Conservation (phyloP, 2,797 vertebrate genomes). For the Apogon hyalosoma region DNA sequence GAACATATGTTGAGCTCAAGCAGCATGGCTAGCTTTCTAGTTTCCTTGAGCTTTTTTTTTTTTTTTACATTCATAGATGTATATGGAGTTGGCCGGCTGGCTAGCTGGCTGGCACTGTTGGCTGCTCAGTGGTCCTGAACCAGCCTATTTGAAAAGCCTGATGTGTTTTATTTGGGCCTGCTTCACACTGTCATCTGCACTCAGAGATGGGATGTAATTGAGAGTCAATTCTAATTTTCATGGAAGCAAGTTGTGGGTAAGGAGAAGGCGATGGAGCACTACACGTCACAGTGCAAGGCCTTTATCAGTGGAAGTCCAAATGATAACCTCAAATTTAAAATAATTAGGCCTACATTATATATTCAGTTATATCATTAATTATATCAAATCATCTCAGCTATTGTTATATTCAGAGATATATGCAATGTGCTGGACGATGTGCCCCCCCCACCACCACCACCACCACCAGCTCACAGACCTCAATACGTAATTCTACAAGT, state of each 20-base stretch:
- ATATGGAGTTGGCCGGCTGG: slow-evolving; percentile 67
- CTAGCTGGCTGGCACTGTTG: slow-evolving; percentile 69
- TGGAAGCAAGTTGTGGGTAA: slow-evolving; percentile 81
- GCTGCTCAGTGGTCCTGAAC: slow-evolving; percentile 90
- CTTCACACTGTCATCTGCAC: slow-evolving; percentile 92
- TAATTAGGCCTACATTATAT: too few relatives aligned
- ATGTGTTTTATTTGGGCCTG: slow-evolving; percentile 92
- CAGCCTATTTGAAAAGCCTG: slow-evolving; percentile 93
- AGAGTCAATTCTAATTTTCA: slow-evolving; percentile 92
- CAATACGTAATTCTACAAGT: too few relatives aligned
- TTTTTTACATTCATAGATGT: slow-evolving; percentile 87
- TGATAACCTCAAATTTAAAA: too few relatives aligned
- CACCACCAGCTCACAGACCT: too few relatives aligned
- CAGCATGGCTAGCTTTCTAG: slow-evolving; percentile 67
- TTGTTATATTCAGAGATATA: too few relatives aligned
- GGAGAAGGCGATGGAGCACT: neutral
- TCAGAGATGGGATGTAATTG: slow-evolving; percentile 91
- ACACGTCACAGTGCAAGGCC: neutral
- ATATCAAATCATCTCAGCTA: too few relatives aligned
- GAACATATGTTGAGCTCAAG: slow-evolving; percentile 92
- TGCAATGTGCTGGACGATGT: too few relatives aligned
- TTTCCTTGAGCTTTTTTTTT: slow-evolving; percentile 81
- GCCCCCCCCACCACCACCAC: too few relatives aligned
- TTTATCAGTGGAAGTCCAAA: neutral
- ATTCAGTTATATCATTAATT: too few relatives aligned